Percentiles rank a stretch among this genome's conserved stretches.
Evolutionary conservation across 2,888 invertebrate genomes (phyloP).

Genomic region (Parochlus steinenii): DNA sequence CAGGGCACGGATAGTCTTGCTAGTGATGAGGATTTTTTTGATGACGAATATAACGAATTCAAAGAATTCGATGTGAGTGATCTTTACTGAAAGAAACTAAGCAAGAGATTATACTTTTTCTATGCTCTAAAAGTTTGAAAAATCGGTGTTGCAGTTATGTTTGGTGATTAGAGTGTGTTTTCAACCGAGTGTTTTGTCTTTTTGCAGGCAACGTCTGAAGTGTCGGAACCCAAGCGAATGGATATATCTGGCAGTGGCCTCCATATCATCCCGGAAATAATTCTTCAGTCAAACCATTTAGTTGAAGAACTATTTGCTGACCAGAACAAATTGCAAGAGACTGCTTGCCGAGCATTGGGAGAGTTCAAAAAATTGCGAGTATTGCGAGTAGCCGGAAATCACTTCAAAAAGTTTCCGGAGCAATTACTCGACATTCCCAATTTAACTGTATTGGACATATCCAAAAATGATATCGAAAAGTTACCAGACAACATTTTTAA

Average conservation of each 20-base stretch:
- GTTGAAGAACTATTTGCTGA: constrained; percentile 20
- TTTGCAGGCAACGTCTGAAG: constrained; percentile 16
- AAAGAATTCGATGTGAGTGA: constrained; percentile 10
- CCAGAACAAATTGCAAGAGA: constrained; percentile 18
- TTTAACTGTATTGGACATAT: constrained; percentile 46
- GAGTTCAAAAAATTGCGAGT: constrained; percentile 22
- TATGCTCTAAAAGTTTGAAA: constrained; percentile 12
- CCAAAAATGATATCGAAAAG: constrained; percentile 46
- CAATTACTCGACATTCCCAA: constrained; percentile 41
- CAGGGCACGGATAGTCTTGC: neutral
- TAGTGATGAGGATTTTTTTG: constrained; percentile 3
- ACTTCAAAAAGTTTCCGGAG: constrained; percentile 39
- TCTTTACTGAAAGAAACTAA: neutral
- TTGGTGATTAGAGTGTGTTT: constrained; percentile 8
- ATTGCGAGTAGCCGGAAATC: constrained; percentile 35
- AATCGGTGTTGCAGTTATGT: constrained; percentile 7
- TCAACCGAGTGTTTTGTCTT: constrained; percentile 4
- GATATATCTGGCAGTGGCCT: constrained; percentile 17
- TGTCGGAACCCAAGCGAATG: constrained; percentile 15
- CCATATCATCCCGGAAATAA: constrained; percentile 17
- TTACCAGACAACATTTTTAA: constrained; percentile 46
- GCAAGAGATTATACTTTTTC: constrained; percentile 5
- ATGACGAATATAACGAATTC: constrained; percentile 4
- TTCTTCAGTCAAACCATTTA: constrained; percentile 16
- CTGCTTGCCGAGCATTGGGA: constrained; percentile 16